Conservation (phyloP, 1,140 invertebrate species). For the Trinorchestia longiramus region DNA sequence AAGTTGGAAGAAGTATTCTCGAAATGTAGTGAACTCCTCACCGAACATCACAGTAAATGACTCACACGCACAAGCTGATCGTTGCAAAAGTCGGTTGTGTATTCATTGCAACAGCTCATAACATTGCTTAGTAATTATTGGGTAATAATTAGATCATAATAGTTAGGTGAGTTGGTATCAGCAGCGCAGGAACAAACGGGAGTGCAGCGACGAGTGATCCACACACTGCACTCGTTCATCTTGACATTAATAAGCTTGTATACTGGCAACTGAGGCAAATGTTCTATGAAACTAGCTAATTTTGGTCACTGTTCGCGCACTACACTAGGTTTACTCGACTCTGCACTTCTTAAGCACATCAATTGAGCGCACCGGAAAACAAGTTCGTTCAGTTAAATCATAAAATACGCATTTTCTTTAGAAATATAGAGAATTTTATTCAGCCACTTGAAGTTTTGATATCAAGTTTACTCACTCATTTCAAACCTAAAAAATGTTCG, state of each 20-base stretch:
- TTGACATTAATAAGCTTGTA: background rate
- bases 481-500: background rate
- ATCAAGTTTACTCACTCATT: background rate
- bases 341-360: background rate
- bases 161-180: no score
- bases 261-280: background rate
- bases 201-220: background rate
- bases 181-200: no score
- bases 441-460: background rate
- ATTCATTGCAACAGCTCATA: background rate
- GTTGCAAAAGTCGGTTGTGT: background rate
- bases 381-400: background rate
- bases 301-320: background rate
- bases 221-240: background rate
- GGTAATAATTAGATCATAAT: no score
- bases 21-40: background rate
- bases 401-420: background rate
- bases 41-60: background rate
- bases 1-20: background rate
- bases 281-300: background rate
- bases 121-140: background rate
- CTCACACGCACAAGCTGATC: background rate
- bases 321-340: background rate
- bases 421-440: background rate
- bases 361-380: background rate